A percentile compares a stretch with the other conserved stretches of the same genome.
Evolutionary conservation across 1,140 invertebrate species (phyloP).

Genomic region (Dinothrombium tinctorium): DNA sequence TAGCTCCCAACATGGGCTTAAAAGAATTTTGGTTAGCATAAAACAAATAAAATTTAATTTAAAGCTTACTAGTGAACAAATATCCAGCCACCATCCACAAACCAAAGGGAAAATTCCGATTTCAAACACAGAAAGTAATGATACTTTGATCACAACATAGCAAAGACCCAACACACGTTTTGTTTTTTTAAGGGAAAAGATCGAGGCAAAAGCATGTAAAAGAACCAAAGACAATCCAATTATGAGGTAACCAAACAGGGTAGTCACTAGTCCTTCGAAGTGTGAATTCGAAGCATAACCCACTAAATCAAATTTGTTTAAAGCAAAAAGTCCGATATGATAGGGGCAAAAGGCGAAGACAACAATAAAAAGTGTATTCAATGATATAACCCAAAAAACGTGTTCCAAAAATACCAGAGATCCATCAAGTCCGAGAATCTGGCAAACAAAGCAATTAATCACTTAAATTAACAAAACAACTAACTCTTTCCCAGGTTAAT

Average conservation of each 20-base stretch:
- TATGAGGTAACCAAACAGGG: slow-evolving; percentile 72
- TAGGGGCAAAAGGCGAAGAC: slow-evolving; percentile 84
- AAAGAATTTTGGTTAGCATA: slow-evolving; percentile 3
- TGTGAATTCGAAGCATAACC: slow-evolving; percentile 40
- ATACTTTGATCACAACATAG: slow-evolving; percentile 88
- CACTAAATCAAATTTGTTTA: slow-evolving; percentile 46
- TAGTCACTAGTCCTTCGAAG: slow-evolving; percentile 78
- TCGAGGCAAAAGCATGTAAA: slow-evolving; percentile 39
- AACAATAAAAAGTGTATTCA: slow-evolving; percentile 83
- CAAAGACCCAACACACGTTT: slow-evolving; percentile 70
- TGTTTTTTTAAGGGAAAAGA: slow-evolving; percentile 45
- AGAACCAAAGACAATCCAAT: slow-evolving; percentile 60
- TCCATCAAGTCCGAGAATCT: slow-evolving; percentile 81
- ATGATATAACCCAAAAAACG: slow-evolving; percentile 93
- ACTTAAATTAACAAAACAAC: slow-evolving; percentile 10
- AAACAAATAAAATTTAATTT: neutral
- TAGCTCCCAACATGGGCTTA: slow-evolving; percentile 69
- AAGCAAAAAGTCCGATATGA: slow-evolving; percentile 66
- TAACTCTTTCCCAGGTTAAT: slow-evolving; percentile 66
- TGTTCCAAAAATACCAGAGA: slow-evolving; percentile 92
- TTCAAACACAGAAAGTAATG: slow-evolving; percentile 70
- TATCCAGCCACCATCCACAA: slow-evolving; percentile 97
- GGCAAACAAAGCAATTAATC: slow-evolving; percentile 16
- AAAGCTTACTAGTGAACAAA: slow-evolving; percentile 53
- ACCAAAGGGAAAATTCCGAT: slow-evolving; percentile 86